Conservation (phyloP, 2,797 vertebrate species). For the Adrianichthys oophorus region DNA sequence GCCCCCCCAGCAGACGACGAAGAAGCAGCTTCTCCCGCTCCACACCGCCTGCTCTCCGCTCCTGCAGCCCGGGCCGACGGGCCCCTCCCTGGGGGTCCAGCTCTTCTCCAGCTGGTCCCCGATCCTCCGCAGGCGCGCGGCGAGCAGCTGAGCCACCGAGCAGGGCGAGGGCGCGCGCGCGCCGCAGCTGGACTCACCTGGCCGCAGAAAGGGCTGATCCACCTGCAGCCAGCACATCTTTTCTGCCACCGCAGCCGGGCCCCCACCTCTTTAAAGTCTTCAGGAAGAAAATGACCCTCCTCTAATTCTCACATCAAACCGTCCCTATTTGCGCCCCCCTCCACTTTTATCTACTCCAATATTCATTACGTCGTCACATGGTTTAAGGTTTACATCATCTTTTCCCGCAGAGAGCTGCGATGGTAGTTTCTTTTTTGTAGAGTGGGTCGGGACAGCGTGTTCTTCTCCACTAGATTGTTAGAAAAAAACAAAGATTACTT, state of each 20-base stretch:
- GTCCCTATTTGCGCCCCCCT: slow-evolving; percentile 65
- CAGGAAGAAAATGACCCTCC: slow-evolving; percentile 51
- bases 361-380: slow-evolving; percentile 93
- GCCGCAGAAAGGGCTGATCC: slow-evolving; percentile 81
- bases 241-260: slow-evolving; percentile 6
- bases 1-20: slow-evolving; percentile 43
- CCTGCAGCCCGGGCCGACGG: slow-evolving; percentile 53
- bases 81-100: slow-evolving; percentile 46
- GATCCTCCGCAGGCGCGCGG: slow-evolving; percentile 85
- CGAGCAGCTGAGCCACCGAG: slow-evolving; percentile 80
- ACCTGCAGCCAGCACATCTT: slow-evolving; percentile 87
- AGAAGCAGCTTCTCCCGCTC: no score
- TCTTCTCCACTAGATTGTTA: background rate
- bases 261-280: slow-evolving; percentile 28
- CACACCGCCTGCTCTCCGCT: slow-evolving; percentile 9
- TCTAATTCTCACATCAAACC: slow-evolving; percentile 58
- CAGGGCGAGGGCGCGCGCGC: slow-evolving; percentile 67
- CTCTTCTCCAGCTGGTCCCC: slow-evolving; percentile 89
- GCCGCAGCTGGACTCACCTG: slow-evolving; percentile 75
- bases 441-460: slow-evolving; percentile 23
- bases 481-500: background rate
- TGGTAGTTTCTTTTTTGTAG: slow-evolving; percentile 52
- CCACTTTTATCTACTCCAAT: slow-evolving; percentile 74
- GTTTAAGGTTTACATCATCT: slow-evolving; percentile 93
- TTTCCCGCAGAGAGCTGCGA: slow-evolving; percentile 82